Base-by-base conservation (phyloP, 2,113 vertebrate genomes). In the Nettapus auritus region DNA sequence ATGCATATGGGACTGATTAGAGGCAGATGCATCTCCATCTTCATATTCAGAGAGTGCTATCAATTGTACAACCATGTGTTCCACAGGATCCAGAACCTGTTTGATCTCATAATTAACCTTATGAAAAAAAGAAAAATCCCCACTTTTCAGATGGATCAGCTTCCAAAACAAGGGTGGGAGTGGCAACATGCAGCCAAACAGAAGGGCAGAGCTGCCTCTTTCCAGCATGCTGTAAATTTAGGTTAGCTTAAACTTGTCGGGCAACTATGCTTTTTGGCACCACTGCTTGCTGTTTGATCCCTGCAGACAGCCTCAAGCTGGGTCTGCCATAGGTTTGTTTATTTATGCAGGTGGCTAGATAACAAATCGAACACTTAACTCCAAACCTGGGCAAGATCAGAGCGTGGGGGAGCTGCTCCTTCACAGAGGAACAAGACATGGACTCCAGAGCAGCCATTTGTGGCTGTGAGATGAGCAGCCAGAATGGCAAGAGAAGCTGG, bases 11-110 rank as follows among this genome's bases (percentile, higher is more conserved):
- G 25, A 75, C 33, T 14, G 52, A 86, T 88, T 5, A 74, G 68
- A 88, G 46, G 59, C 71, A 95, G 86, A 80, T 78, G 55, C 70
- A 77, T 57, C 36, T 90, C 36, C 21, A 31, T 40, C 40, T 74
- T 86, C 50, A 46, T 40, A 90, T 67, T 70, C 59, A 28, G 40
- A 23, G 44, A 18, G 19, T 8, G 67, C 40, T 88, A 7, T 1
- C 53, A 20, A 66, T 83, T 55, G 63, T 69, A 77, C 23, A 93
- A 53, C 50, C 38, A 59, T 0, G 0, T 20, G 19, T 77, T 74
- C 59, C 76, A 67, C 11, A 93, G 71, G 59, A 88, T 55, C 18
- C 2, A 1, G 16, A 28, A 70, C 31, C 28, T 44, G 7, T 36
- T 63, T 2, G 1, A 34, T 59, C 10, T 66, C 59, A 44, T 44